These are phyloP conservation scores for Podilymbus podiceps DNA, from an alignment of 2,113 vertebrate genomes.

Conservation along the genomic window DNA sequence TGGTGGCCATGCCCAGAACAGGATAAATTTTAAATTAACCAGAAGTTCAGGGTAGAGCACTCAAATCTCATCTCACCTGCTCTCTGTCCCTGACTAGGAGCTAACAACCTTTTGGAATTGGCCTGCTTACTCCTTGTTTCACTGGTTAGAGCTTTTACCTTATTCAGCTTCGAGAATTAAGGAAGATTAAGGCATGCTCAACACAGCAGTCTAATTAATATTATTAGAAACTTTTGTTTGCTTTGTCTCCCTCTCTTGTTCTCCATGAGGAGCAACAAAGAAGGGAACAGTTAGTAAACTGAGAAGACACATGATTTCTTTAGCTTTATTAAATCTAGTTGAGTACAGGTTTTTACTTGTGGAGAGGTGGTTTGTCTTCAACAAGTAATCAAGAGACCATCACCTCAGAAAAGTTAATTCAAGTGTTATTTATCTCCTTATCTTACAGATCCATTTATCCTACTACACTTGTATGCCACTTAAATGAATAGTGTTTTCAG, in stretches of 20 bases:
- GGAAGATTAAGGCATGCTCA: background rate
- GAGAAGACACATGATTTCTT: background rate
- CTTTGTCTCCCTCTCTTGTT: background rate
- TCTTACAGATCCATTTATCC: background rate
- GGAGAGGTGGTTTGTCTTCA: background rate
- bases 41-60: background rate
- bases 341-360: background rate
- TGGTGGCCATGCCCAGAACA: background rate
- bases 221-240: background rate
- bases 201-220: background rate
- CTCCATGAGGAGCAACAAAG: background rate
- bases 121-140: background rate
- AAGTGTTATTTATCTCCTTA: background rate
- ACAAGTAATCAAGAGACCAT: slow-evolving; percentile 7
- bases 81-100: background rate
- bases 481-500: slow-evolving; percentile 36
- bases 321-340: slow-evolving; percentile 48
- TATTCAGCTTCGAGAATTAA: rapidly evolving
- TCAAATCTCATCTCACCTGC: background rate
- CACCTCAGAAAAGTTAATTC: background rate
- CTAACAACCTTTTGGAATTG: background rate
- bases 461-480: background rate
- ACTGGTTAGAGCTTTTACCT: background rate
- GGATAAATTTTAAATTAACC: background rate
- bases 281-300: background rate